Evolutionary conservation across 1,140 invertebrate species (phyloP), one percentile per base, ranked within the genome.

Genomic region (Drosophila eugracilis): DNA sequence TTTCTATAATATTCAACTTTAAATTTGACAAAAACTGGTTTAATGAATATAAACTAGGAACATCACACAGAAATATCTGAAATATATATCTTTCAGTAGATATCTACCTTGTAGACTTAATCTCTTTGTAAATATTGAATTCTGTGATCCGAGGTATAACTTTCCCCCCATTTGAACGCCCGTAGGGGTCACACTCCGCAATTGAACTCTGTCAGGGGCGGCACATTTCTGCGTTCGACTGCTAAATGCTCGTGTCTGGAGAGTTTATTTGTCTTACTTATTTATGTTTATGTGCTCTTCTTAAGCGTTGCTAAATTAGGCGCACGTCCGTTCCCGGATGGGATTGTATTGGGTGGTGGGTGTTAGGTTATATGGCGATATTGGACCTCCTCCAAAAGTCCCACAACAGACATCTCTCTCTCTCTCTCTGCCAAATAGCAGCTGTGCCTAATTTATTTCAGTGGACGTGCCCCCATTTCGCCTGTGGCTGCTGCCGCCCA

Each of bases 201-300:
- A 77, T 81, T 85, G 81, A 85, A 85, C 77, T 73, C 66, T 80
- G 67, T 70, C 58, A 37, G 53, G 28, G 47, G 41, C 39, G 48
- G 55, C 49, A 39, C n/a, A 54, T 55, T 52, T 21, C 26, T 54
- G 28, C 26, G 21, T 71, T 58, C 53, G 76, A 60, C 48, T 79
- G 65, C 72, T 76, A 86, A 84, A 84, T 75, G 77, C 83, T 59
- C 72, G 60, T 80, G 80, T 86, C 81, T 74, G 52, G 73, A 66
- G 73, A 85, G 73, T 86, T 86, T 85, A 85, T 85, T 86, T 86
- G 81, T 81, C 77, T 85, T 77, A 74, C 52, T 85, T 85, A 85
- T 85, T 85, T 86, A 85, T 85, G 80, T 86, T 86, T 80, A 85
- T 86, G 78, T 86, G 58, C 41, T 62, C 45, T 39, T 36, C 44